Conservation (phyloP, 2,888 invertebrate genomes). For the Patella ulyssiponensis region DNA sequence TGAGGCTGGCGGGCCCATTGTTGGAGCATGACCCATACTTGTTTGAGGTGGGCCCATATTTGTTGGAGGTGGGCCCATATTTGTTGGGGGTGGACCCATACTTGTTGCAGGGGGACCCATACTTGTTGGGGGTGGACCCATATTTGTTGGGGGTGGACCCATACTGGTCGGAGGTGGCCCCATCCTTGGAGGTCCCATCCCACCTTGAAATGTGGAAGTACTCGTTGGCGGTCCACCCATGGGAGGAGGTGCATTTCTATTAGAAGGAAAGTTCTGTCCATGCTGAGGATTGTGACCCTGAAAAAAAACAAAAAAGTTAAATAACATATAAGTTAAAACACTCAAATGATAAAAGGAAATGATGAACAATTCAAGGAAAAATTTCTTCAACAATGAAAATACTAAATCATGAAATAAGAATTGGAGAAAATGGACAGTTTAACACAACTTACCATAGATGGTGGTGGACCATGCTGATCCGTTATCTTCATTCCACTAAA, state of each 20-base stretch:
- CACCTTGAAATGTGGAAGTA: background rate
- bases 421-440: background rate
- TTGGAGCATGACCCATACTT: constrained; percentile 25
- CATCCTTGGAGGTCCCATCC: constrained; percentile 11
- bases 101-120: constrained; percentile 27
- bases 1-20: constrained; percentile 14
- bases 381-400: too few relatives aligned
- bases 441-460: background rate
- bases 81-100: constrained; percentile 10
- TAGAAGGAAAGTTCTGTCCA: constrained; percentile 9
- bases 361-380: too few relatives aligned
- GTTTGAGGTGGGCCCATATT: constrained; percentile 19
- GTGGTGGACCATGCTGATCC: background rate
- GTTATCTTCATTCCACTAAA: constrained; percentile 1
- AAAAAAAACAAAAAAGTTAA: too few relatives aligned
- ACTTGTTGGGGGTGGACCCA: constrained; percentile 27
- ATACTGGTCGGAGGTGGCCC: constrained; percentile 19
- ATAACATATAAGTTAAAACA: too few relatives aligned
- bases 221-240: constrained; percentile 6
- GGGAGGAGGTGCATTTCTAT: constrained; percentile 19
- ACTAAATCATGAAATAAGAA: too few relatives aligned
- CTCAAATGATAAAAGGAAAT: too few relatives aligned
- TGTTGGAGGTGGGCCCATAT: constrained; percentile 12
- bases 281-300: background rate
- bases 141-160: constrained; percentile 20